Base-by-base conservation (phyloP, 2,113 vertebrate species). In the Pterocles gutturalis region DNA sequence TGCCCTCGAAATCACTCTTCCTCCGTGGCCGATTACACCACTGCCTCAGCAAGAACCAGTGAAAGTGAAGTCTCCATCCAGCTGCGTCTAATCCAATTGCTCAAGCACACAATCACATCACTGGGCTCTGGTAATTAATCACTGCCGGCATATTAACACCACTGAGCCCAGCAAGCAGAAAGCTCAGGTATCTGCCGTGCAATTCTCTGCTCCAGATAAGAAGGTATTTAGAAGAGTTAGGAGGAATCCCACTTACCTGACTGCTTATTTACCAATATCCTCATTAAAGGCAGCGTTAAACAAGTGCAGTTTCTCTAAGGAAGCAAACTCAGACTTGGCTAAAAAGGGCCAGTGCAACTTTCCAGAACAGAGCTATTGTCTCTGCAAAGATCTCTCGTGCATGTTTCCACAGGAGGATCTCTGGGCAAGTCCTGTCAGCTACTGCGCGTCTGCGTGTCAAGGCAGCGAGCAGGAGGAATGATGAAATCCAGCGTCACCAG, bases 31-130 rank as follows among this genome's bases (percentile, higher is more conserved):
- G 0, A 36, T 58, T 73, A 51, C 7, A 3, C 54, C 58, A 58
- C 10, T 2, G 2, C 85, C 94, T 89, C 58, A 14, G 71, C 46
- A 86, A 90, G 93, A 89, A 86, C 16, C 55, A 66, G 93, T 3
- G 69, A 79, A 95, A 95, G 89, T 78, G 87, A 89, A 95, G 66
- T 41, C 65, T 84, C 82, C 9, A 7, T 93, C 93, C 92, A 88
- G 79, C 88, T 83, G 81, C 26, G 1, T 41, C 65, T 94, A 97
- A 97, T 93, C 90, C 93, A 90, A 94, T 96, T 93, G 96, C 96
- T 86, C 88, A 43, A 86, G 85, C 65, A 75, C 93, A 94, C 93
- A 92, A 86, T 93, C 94, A 84, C 90, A 95, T 92, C 90, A 88
- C 83, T 22, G 85, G 88, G 36, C 83, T 78, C 64, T 0, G 5